Base-by-base conservation (phyloP, 2,113 vertebrate genomes). In the Gavialis gangeticus region DNA sequence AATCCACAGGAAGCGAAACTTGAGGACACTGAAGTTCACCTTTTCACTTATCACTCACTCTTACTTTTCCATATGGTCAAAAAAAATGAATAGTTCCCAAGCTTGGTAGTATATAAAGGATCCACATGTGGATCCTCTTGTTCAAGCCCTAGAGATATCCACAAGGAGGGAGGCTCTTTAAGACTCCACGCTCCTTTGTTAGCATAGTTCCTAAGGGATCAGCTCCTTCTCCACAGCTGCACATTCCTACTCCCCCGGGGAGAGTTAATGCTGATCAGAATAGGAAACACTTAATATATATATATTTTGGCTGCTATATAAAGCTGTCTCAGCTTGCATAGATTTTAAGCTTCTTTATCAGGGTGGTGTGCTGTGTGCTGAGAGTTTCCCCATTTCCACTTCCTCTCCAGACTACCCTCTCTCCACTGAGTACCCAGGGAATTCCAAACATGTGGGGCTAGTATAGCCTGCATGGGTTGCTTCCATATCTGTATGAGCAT, bases 271-370 rank as follows among this genome's bases (percentile, higher is more conserved):
- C n/a, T 62, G 83, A 75, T 78, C 60, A 64, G 2, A 2, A 15
- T 30, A 5, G 66, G 28, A 79, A 90, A 15, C 56, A 11, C 9
- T 78, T 62, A 46, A 46, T 28, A 15, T 28, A 3, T 80, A 54
- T 60, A 34, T 34, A 34, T 94, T 94, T 89, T 58, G 90, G 90
- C 77, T 12, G 54, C 58, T 66, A 6, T 78, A 83, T 75, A n/a
- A 67, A 9, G 37, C 62, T 34, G 8, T 66, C 67, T 82, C 69
- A 71, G 46, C 56, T 89, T 71, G 34, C 55, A 60, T 57, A 15
- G 12, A 10, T 60, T 30, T 82, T 63, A 84, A 46, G 25, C 25
- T 73, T 4, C 0, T 62, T 8, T 62, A 59, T 60, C 16, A 30
- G 58, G 75, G 63, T 77, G 37, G 6, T 4, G 0, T 14, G 6